A percentile compares a stretch with the other conserved stretches of the same genome.
Conservation (phyloP, 2,888 invertebrate species). For the Stomorhina lunata region DNA sequence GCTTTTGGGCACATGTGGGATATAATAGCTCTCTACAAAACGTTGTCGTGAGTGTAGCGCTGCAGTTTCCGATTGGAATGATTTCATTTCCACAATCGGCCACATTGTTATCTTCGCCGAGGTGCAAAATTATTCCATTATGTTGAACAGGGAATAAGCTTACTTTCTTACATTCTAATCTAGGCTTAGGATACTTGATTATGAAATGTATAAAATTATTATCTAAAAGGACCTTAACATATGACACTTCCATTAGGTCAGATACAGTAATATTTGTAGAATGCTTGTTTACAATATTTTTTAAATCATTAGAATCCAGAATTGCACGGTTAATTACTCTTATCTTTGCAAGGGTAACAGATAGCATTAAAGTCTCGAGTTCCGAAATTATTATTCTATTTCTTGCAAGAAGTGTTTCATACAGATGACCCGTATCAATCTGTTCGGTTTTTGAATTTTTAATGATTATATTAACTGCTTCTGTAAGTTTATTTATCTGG, state of each 20-base stretch:
- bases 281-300: neutral
- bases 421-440: too few relatives aligned
- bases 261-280: conserved; percentile 47
- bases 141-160: conserved; percentile 23
- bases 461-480: too few relatives aligned
- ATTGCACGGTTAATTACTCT: conserved; percentile 45
- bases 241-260: conserved; percentile 54
- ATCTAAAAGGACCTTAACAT: conserved; percentile 41
- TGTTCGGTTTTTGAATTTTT: too few relatives aligned
- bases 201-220: conserved; percentile 24
- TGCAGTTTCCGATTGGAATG: neutral
- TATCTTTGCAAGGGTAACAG: conserved; percentile 56
- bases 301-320: conserved; percentile 39
- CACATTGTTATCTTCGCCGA: neutral
- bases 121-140: neutral
- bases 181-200: conserved; percentile 38
- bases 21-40: too few relatives aligned
- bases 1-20: conserved; percentile 1
- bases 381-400: neutral
- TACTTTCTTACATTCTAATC: conserved; percentile 21
- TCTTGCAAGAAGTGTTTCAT: too few relatives aligned
- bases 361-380: conserved; percentile 47
- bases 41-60: too few relatives aligned
- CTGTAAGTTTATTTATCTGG: too few relatives aligned
- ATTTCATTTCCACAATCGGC: neutral